Evolutionary conservation across 2,888 invertebrate species (phyloP).

Genomic region (Lithophane ornitopus): DNA sequence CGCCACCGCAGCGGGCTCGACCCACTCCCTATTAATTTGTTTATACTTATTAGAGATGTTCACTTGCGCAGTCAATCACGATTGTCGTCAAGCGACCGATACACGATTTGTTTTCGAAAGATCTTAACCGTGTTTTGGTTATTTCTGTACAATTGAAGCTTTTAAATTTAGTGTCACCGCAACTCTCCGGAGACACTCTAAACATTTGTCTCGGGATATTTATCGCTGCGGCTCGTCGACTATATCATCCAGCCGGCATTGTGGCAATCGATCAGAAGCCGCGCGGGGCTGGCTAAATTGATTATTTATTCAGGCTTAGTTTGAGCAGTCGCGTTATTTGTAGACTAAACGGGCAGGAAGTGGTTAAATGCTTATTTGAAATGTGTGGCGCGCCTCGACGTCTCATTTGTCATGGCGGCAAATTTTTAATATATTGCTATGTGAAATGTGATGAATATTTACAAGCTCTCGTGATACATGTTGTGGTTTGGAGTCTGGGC

Average conservation of each 20-base stretch:
- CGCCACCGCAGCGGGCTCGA: slow-evolving; percentile 75
- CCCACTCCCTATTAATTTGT: slow-evolving; percentile 89
- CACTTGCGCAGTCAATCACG: slow-evolving; percentile 90
- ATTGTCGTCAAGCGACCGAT: slow-evolving; percentile 89
- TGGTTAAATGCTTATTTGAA: slow-evolving; percentile 84
- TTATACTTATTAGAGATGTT: slow-evolving; percentile 87
- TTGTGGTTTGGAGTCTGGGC: background rate
- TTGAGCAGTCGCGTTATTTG: slow-evolving; percentile 86
- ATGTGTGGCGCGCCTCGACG: slow-evolving; percentile 71
- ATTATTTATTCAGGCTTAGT: slow-evolving; percentile 89
- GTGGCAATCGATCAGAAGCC: slow-evolving; percentile 89
- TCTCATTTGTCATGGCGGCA: slow-evolving; percentile 76
- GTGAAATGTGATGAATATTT: slow-evolving; percentile 58
- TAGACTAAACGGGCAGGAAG: slow-evolving; percentile 84
- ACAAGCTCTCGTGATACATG: slow-evolving; percentile 42
- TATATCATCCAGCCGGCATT: slow-evolving; percentile 89
- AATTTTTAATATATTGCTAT: slow-evolving; percentile 70
- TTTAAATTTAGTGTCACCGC: slow-evolving; percentile 91
- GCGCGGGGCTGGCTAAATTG: slow-evolving; percentile 86
- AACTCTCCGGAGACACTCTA: slow-evolving; percentile 88
- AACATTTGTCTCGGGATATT: slow-evolving; percentile 90
- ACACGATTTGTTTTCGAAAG: slow-evolving; percentile 90
- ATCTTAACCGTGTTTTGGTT: slow-evolving; percentile 90
- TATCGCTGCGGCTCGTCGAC: slow-evolving; percentile 87
- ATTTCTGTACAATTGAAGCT: slow-evolving; percentile 90